phyloP scores from a whole-genome alignment of 2,797 vertebrate genomes.

The Tapirus indicus region DNA sequence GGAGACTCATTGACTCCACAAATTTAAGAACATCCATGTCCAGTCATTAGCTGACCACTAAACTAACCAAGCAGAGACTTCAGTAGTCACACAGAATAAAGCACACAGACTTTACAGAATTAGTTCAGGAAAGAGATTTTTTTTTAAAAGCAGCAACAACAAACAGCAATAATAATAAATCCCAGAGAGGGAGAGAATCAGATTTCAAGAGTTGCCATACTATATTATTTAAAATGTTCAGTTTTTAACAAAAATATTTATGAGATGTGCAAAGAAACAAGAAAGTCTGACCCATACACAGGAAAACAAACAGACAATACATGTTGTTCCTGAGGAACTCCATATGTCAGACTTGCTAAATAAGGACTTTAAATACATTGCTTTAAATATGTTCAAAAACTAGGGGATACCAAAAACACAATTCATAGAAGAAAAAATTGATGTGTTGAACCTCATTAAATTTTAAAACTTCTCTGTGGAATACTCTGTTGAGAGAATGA shows the following conservation, averaged over 20 bases:
- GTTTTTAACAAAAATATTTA: neutral
- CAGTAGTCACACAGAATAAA: neutral
- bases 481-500: neutral
- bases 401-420: neutral
- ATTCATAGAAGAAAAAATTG: neutral
- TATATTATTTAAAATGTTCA: neutral
- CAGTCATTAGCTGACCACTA: neutral
- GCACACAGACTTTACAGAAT: neutral
- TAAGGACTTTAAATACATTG: neutral
- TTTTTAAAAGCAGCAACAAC: neutral
- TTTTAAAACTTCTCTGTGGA: neutral
- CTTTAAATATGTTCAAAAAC: conserved; percentile 16
- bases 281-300: neutral
- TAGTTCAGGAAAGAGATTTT: neutral
- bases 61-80: neutral
- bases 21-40: neutral
- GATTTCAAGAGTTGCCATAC: neutral
- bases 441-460: neutral
- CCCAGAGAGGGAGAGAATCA: neutral
- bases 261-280: neutral
- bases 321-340: neutral
- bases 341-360: neutral
- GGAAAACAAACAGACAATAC: no score
- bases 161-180: neutral
- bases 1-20: neutral